Percentiles rank a stretch among this genome's conserved stretches.
Conservation (phyloP, 2,797 vertebrate genomes). For the Podargus strigoides region DNA sequence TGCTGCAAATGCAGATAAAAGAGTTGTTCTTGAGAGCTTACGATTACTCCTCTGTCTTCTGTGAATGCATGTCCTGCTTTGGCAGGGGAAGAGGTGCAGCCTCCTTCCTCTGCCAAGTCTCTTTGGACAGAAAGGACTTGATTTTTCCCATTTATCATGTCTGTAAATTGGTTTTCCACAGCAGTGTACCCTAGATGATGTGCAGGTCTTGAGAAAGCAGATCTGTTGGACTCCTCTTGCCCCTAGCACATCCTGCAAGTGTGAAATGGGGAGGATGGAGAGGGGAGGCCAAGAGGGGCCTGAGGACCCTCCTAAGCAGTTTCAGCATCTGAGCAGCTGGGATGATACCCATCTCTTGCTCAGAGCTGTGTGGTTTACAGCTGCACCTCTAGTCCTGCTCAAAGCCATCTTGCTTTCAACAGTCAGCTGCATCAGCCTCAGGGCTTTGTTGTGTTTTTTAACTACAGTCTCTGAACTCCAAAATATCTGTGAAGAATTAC, state of each 20-base stretch:
- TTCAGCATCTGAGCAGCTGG: not conserved
- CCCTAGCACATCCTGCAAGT: rapidly evolving
- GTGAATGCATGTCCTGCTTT: rapidly evolving
- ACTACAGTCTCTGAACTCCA: not conserved
- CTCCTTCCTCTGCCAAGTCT: not conserved
- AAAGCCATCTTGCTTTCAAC: not conserved
- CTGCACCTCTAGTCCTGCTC: not conserved
- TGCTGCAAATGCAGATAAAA: not conserved
- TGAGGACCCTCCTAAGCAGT: not conserved
- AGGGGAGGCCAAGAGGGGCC: not conserved
- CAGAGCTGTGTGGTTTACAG: not conserved
- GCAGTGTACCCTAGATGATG: rapidly evolving
- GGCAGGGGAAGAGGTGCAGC: not conserved
- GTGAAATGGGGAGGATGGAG: not conserved
- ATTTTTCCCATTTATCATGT: not conserved
- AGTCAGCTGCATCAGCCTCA: not conserved
- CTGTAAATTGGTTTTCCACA: not conserved
- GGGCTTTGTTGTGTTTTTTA: not conserved
- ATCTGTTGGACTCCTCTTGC: rapidly evolving
- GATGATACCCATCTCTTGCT: not conserved
- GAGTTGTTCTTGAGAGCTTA: not conserved
- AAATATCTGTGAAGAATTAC: not conserved
- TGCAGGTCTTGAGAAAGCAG: not conserved
- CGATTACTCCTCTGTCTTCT: not conserved
- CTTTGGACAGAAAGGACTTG: not conserved